Base-by-base conservation (phyloP, 2,888 invertebrate genomes). In the Blastobasis adustella region DNA sequence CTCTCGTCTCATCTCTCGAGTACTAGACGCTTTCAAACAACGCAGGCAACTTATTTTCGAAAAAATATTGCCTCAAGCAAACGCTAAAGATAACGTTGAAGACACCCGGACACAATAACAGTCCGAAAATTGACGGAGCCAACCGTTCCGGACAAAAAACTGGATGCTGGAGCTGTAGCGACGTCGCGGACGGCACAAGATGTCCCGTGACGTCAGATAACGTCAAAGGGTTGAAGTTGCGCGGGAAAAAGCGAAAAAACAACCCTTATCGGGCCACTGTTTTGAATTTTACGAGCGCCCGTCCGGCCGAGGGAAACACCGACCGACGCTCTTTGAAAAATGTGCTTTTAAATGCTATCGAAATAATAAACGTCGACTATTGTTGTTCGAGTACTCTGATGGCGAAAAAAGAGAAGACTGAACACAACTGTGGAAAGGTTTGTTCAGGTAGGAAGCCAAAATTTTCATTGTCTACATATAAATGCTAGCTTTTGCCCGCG, bases 141-240 rank as follows among this genome's bases (percentile, higher is more conserved):
- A 37, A 42, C 23, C 23, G 23, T 23, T 23, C 23, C 23, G 23
- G 3, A 23, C 23, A 23, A 23, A 23, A 23, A 23, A 23, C 23
- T 23, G 23, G 23, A 23, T 23, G 23, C 23, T 23, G 23, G 23
- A 23, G 23, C 23, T 3, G 23, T 23, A 23, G 23, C 23, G 56
- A 53, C 59, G 49, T 66, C 65, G 62, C 61, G 66, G 62, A 58
- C 65, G 69, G 68, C 69, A 75, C 73, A 76, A 78, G 79, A 77
- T 73, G 75, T 67, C 69, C 67, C 71, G 76, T 79, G 78, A 82
- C 82, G 76, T 79, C 79, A 73, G 85, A 86, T 86, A 86, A 74
- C 79, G 80, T 74, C 81, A 74, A 82, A 82, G 86, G 85, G 84
- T 84, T 82, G 79, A n/a, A 79, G 75, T 80, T 76, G 76, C 78